Conservation (phyloP, 2,113 vertebrate genomes). For the Myotis yumanensis region DNA sequence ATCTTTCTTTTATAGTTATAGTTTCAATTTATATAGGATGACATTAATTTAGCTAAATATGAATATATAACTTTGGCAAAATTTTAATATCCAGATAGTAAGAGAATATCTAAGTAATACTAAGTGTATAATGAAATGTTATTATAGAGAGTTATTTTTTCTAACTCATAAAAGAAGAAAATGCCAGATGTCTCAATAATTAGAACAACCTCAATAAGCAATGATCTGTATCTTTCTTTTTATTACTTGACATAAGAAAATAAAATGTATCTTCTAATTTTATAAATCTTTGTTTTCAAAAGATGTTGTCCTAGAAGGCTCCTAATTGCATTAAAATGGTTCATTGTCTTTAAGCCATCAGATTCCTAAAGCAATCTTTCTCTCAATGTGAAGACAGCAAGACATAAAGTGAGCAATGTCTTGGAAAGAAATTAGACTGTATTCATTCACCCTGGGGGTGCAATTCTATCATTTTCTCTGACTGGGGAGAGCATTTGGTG, state of each 20-base stretch:
- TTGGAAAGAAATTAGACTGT: conserved; percentile 40
- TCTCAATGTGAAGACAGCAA: conserved; percentile 51
- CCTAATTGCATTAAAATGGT: conserved; percentile 21
- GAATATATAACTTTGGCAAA: not conserved
- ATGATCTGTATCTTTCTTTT: conserved; percentile 48
- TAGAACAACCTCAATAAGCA: conserved; percentile 35
- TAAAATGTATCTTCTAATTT: not conserved
- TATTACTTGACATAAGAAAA: conserved; percentile 45
- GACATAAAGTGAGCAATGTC: conserved; percentile 21
- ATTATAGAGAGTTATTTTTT: not conserved
- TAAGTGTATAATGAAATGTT: conserved; percentile 23
- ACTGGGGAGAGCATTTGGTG: not conserved
- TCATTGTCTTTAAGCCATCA: conserved; percentile 1
- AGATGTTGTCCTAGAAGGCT: conserved; percentile 22
- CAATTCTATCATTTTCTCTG: conserved; percentile 46
- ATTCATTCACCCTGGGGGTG: conserved; percentile 41
- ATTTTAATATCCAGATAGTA: not conserved
- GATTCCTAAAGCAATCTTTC: conserved; percentile 51
- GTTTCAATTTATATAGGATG: not conserved
- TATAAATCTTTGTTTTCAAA: conserved; percentile 11
- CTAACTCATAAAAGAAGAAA: conserved; percentile 33
- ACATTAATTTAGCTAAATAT: not conserved
- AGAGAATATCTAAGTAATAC: not conserved
- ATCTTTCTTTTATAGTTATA: not conserved
- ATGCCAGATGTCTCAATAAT: conserved; percentile 57